These are phyloP conservation scores for Lepidonotus clava DNA, from an alignment of 2,888 invertebrate genomes.

Conservation along the genomic window DNA sequence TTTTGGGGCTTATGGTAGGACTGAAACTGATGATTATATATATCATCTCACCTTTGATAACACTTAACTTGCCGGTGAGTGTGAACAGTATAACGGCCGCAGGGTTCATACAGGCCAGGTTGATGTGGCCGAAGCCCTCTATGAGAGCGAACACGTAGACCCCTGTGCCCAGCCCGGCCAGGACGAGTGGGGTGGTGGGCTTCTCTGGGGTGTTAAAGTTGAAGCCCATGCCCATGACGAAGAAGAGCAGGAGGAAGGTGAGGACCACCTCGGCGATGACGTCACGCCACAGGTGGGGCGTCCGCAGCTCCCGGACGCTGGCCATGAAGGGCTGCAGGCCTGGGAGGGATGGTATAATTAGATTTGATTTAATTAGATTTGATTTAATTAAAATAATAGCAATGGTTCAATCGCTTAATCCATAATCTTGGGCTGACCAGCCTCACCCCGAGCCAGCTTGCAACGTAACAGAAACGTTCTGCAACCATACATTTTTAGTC, in stretches of 20 bases:
- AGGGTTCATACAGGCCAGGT: constrained; percentile 8
- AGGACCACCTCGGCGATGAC: constrained; percentile 23
- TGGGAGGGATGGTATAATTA: no score
- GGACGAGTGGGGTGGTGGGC: not conserved
- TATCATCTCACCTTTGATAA: not conserved
- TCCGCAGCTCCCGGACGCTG: constrained; percentile 6
- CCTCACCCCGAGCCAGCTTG: no score
- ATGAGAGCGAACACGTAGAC: constrained; percentile 1
- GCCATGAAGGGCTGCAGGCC: not conserved
- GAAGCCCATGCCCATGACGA: not conserved
- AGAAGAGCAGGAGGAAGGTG: constrained; percentile 10
- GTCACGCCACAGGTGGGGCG: constrained; percentile 20
- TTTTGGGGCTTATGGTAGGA: no score
- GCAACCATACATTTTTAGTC: no score
- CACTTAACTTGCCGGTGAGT: not conserved
- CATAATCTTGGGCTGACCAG: no score
- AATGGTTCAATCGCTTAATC: no score
- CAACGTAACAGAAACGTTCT: no score
- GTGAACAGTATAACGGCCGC: not conserved
- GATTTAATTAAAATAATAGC: no score
- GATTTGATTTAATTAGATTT: no score
- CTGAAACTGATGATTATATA: no score
- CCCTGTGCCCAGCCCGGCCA: not conserved
- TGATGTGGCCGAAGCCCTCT: constrained; percentile 13
- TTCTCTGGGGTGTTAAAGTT: not conserved